These are phyloP conservation scores for Odocoileus virginianus DNA, from an alignment of 2,113 vertebrate species.

Conservation along the genomic window DNA sequence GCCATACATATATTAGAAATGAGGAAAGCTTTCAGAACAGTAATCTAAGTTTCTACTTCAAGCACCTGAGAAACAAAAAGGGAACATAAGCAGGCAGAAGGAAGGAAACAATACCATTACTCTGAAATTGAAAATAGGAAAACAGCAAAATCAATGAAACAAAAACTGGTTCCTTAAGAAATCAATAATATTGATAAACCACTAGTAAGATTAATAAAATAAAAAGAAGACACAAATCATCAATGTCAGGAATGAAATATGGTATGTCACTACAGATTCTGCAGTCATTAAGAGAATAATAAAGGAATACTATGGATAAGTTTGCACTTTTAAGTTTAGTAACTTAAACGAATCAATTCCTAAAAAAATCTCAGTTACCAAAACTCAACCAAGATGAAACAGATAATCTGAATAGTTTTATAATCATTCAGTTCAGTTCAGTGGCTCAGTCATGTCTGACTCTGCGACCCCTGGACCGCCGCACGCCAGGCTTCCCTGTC, in stretches of 20 bases:
- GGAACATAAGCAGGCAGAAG: not conserved
- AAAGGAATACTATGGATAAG: not conserved
- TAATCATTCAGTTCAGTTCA: not conserved
- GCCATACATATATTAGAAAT: not conserved
- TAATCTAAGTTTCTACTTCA: not conserved
- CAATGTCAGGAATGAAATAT: not conserved
- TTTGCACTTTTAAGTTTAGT: not conserved
- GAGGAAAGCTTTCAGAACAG: not conserved
- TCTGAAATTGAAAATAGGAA: not conserved
- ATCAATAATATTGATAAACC: not conserved
- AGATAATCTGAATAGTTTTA: not conserved
- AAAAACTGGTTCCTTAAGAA: not conserved
- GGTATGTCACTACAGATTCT: not conserved
- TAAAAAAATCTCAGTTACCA: not conserved
- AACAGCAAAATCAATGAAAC: not conserved
- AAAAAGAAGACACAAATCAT: not conserved
- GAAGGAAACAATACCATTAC: not conserved
- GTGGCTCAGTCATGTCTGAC: not conserved
- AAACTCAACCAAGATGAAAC: not conserved
- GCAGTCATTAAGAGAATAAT: not conserved
- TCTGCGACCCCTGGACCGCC: rapidly evolving
- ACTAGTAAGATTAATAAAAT: not conserved
- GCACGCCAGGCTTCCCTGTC: not conserved
- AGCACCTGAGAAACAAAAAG: not conserved
- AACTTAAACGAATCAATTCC: not conserved